Percentiles rank a stretch among this genome's conserved stretches.
These are phyloP conservation scores for Chymomyza caudatula DNA, from an alignment of 2,888 invertebrate species.

Conservation along the genomic window DNA sequence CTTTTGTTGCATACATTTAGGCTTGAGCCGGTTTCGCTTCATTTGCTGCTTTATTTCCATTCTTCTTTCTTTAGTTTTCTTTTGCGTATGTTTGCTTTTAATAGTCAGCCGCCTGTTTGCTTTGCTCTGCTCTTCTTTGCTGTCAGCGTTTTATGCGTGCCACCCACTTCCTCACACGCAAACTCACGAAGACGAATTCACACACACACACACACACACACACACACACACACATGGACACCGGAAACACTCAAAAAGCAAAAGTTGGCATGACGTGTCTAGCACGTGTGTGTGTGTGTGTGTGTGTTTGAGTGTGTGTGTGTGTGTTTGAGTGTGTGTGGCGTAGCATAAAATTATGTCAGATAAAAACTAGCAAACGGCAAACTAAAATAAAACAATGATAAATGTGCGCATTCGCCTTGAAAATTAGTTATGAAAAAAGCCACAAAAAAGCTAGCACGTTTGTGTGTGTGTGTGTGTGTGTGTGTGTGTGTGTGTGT, in stretches of 20 bases:
- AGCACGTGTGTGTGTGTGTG: constrained; percentile 2
- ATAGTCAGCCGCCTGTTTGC: constrained; percentile 54
- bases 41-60: background rate
- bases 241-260: constrained; percentile 9
- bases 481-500: no score
- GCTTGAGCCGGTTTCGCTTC: constrained; percentile 38
- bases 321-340: background rate
- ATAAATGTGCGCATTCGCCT: constrained; percentile 42
- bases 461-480: no score
- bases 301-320: background rate
- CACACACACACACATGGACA: constrained; percentile 14
- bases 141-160: constrained; percentile 64
- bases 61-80: constrained; percentile 13
- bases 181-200: constrained; percentile 18
- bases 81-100: constrained; percentile 54
- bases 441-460: background rate
- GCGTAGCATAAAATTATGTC: constrained; percentile 41
- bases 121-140: no score
- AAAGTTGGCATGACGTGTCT: constrained; percentile 54
- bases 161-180: constrained; percentile 34
- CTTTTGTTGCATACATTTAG: constrained; percentile 56
- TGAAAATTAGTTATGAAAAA: constrained; percentile 34
- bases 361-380: constrained; percentile 11
- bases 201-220: constrained; percentile 14
- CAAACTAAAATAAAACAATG: constrained; percentile 24